A percentile compares a stretch with the other conserved stretches of the same genome.
These are phyloP conservation scores for Tachuris rubrigastra DNA, from an alignment of 2,113 vertebrate genomes.

Conservation along the genomic window DNA sequence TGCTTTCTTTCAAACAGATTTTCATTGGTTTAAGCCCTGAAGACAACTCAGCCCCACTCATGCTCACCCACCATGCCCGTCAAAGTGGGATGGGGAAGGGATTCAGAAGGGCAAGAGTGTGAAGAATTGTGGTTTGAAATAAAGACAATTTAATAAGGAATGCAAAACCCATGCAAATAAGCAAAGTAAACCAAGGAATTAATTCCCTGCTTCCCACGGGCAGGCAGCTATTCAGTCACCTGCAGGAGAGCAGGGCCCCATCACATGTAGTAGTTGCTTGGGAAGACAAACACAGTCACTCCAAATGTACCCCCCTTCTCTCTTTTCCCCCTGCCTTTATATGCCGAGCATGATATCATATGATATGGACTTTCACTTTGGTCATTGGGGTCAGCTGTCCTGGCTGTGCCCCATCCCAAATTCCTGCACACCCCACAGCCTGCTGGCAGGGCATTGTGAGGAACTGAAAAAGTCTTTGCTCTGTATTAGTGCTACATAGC, in stretches of 20 bases:
- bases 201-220: neutral
- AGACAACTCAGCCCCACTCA: neutral
- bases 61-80: neutral
- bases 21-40: neutral
- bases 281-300: rapidly evolving
- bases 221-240: neutral
- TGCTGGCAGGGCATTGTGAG: rapidly evolving
- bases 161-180: rapidly evolving
- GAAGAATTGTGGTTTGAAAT: neutral
- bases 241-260: neutral
- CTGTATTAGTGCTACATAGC: neutral
- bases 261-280: neutral
- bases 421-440: neutral
- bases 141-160: neutral
- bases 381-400: neutral
- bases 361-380: neutral
- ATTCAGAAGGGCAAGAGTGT: neutral
- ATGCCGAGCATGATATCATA: neutral
- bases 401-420: neutral
- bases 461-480: neutral
- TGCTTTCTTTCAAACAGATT: neutral
- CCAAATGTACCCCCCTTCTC: neutral
- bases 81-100: neutral
- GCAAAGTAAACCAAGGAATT: neutral
- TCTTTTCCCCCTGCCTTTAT: neutral